phyloP scores from a whole-genome alignment of 2,113 vertebrate genomes.

The Saguinus midas region DNA sequence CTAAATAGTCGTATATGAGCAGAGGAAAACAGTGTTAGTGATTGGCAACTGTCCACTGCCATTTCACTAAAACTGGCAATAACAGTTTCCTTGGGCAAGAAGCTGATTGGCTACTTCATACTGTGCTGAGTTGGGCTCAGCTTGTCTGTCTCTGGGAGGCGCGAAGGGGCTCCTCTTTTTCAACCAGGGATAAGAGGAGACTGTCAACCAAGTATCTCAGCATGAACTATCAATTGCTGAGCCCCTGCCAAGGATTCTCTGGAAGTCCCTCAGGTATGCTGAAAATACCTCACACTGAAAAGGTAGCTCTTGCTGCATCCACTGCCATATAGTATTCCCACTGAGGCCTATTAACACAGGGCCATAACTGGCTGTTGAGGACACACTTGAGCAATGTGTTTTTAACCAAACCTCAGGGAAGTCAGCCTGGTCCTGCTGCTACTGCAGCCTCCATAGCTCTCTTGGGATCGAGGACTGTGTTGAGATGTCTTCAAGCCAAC shows the following conservation, averaged over 20 bases:
- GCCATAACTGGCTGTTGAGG: slow-evolving; percentile 20
- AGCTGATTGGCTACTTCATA: neutral
- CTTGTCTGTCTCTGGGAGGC: neutral
- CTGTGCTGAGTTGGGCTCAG: neutral
- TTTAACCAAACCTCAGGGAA: slow-evolving; percentile 55
- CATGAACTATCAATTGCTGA: neutral
- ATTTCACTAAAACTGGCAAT: slow-evolving; percentile 31
- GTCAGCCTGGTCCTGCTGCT: neutral
- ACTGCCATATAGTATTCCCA: neutral
- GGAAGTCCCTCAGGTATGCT: neutral
- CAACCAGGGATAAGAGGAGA: neutral
- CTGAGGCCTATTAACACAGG: slow-evolving; percentile 13
- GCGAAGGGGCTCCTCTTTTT: neutral
- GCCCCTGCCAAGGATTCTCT: neutral
- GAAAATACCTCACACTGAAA: slow-evolving; percentile 36
- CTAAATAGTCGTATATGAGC: slow-evolving; percentile 35
- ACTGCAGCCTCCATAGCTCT: neutral
- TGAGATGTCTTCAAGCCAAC: neutral
- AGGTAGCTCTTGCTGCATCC: neutral
- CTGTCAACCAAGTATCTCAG: neutral
- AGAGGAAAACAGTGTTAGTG: neutral
- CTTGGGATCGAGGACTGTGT: neutral
- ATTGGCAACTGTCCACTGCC: slow-evolving; percentile 43
- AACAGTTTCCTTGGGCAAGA: slow-evolving; percentile 26
- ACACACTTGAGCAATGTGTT: slow-evolving; percentile 40